Base-by-base conservation (phyloP, 2,113 vertebrate species). In the Xerus inauris region DNA sequence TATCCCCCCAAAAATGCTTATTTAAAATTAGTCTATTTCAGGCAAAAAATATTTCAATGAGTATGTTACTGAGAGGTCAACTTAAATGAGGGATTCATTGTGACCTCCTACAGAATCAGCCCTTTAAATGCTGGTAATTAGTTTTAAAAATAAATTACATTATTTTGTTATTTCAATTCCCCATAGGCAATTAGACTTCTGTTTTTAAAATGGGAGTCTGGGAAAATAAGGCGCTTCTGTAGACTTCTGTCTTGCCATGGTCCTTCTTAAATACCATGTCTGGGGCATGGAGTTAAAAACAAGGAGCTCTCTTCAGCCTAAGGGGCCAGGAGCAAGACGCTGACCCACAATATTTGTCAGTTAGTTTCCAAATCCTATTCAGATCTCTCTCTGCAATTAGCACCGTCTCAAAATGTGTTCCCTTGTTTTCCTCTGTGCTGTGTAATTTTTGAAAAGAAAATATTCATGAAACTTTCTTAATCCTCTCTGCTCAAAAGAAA, bases 91-190 rank as follows among this genome's bases (percentile, higher is more conserved):
- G 51, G 40, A 57, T 80, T 96, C 75, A 84, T 87, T n/a, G 49
- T 97, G 88, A 96, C 89, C 84, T 96, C 40, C 38, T 73, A 94
- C n/a, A 94, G 47, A 94, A 42, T 82, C n/a, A 94, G 81, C 26
- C n/a, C 87, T 97, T 97, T 95, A 97, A 97, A 94, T 95, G 93
- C 16, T 82, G n/a, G 80, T 96, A 97, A 96, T 97, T 97, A 17
- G 89, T 93, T 98, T 97, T 87, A 54, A 85, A 97, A 96, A 97
- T 91, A 97, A 96, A 96, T 94, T 91, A 8, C 57, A 95, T 97
- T 97, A 95, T 97, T 76, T 89, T 97, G 65, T 94, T 97, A 97
- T 97, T 89, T 94, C 69, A 92, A 80, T 97, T 96, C 65, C 94
- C 87, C 75, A 97, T 24, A 84, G 80, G 81, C 93, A 40, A 96